Conservation (phyloP, 2,113 vertebrate genomes). For the Ginglymostoma cirratum region DNA sequence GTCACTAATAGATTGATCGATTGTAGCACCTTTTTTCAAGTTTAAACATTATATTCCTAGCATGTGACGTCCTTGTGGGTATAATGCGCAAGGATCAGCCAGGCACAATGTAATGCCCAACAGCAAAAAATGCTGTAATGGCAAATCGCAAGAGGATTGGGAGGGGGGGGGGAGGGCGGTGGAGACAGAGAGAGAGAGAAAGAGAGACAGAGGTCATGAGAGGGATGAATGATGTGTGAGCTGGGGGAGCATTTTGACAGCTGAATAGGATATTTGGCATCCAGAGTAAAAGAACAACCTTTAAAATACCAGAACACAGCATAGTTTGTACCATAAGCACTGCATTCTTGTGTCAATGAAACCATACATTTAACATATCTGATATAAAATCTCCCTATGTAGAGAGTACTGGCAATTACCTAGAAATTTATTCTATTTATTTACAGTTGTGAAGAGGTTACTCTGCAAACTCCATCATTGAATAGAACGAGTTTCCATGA, state of each 20-base stretch:
- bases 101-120: background rate
- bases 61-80: background rate
- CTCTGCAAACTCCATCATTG: background rate
- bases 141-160: no score
- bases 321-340: background rate
- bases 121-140: background rate
- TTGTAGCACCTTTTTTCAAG: background rate
- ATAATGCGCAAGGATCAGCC: background rate
- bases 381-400: background rate
- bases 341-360: background rate
- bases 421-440: conserved; percentile 5
- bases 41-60: background rate
- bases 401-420: background rate
- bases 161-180: background rate
- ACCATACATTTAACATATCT: background rate
- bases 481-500: background rate
- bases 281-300: background rate
- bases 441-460: background rate
- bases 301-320: background rate
- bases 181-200: no score
- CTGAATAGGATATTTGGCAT: background rate
- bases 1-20: background rate
- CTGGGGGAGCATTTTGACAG: background rate
- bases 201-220: no score
- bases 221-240: no score